These are phyloP conservation scores for Sinocyclocheilus grahami DNA, from an alignment of 2,113 vertebrate genomes.

Conservation along the genomic window DNA sequence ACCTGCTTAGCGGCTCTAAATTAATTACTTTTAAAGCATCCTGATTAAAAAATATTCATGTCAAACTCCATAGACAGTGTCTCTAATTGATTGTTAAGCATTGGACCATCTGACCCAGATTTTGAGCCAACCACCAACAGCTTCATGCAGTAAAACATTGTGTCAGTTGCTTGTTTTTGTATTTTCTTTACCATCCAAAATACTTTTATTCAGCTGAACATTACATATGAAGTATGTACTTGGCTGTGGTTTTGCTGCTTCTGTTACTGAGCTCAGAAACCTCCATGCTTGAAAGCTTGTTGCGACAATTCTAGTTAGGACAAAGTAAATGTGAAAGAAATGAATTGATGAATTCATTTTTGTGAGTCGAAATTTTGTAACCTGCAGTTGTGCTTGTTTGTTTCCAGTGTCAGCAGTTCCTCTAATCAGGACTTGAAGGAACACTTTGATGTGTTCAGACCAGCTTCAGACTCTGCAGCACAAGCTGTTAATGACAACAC, in stretches of 20 bases:
- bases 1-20: neutral
- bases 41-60: neutral
- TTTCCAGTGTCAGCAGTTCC: conserved; percentile 61
- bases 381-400: neutral
- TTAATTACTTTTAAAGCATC: neutral
- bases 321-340: neutral
- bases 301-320: neutral
- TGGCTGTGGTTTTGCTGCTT: neutral
- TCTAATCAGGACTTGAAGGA: conserved; percentile 76
- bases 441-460: conserved; percentile 68
- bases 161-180: neutral
- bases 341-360: neutral
- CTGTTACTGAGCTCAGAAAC: neutral
- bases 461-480: conserved; percentile 56
- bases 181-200: neutral
- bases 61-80: neutral
- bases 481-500: conserved; percentile 66
- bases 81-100: neutral
- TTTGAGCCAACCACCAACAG: neutral
- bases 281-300: neutral
- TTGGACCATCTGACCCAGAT: neutral
- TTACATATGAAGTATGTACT: neutral
- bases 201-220: neutral
- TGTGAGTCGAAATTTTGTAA: neutral
- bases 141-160: neutral